Percentiles rank a stretch among this genome's conserved stretches.
phyloP scores from a whole-genome alignment of 2,113 vertebrate species.

The Charadrius vociferus region DNA sequence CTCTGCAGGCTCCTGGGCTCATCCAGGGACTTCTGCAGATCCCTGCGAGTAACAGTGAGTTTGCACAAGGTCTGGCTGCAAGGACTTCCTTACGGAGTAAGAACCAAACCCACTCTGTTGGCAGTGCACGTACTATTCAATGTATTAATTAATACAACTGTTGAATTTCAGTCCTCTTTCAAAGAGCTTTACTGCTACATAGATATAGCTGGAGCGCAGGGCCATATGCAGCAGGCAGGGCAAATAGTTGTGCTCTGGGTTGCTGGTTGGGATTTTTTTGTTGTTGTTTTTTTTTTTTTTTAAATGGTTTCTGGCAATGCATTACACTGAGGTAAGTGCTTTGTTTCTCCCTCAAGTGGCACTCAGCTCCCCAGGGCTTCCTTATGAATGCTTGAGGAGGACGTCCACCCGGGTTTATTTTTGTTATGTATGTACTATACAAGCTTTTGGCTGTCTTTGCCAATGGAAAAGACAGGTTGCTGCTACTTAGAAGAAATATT shows the following conservation, averaged over 20 bases:
- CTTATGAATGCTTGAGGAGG: not conserved
- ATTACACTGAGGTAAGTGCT: constrained; percentile 30
- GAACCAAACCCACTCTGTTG: not conserved
- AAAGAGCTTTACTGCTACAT: not conserved
- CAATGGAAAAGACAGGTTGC: constrained; percentile 24
- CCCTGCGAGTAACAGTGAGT: not conserved
- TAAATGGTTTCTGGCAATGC: constrained; percentile 35
- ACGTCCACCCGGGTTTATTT: not conserved
- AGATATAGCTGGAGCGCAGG: not conserved
- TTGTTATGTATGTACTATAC: not conserved
- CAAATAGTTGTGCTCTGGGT: not conserved
- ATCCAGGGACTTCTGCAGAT: not conserved
- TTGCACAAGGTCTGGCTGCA: not conserved
- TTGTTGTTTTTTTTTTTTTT: not conserved
- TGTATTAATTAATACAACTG: not conserved
- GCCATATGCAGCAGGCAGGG: not conserved
- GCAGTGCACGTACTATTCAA: not conserved
- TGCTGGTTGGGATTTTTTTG: not conserved
- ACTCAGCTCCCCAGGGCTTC: constrained; percentile 1
- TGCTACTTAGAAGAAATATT: constrained; percentile 45
- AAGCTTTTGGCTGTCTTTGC: constrained; percentile 37
- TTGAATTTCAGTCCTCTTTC: not conserved
- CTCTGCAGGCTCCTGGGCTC: not conserved
- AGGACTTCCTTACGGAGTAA: rapidly evolving
- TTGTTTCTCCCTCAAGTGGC: constrained; percentile 38